Conservation (phyloP, 2,797 vertebrate genomes). For the Perodicticus potto region DNA sequence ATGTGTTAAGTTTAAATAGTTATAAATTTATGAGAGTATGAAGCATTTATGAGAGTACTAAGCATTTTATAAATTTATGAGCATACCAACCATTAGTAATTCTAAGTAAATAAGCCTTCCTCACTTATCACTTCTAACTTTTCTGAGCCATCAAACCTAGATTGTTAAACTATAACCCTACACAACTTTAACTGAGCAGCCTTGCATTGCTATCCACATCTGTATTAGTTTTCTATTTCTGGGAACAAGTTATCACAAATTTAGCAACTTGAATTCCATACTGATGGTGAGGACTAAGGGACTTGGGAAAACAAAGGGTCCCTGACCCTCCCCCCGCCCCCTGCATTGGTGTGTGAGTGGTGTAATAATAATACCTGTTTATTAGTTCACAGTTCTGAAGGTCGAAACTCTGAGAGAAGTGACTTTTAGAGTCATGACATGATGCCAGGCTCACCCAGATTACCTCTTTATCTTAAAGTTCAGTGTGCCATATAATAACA, state of each 20-base stretch:
- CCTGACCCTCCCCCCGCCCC: too few species aligned
- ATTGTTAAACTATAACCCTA: constrained; percentile 15
- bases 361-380: background rate
- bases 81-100: background rate
- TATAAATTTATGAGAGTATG: background rate
- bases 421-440: background rate
- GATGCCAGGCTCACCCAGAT: background rate
- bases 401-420: background rate
- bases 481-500: background rate
- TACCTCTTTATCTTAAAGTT: background rate
- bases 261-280: background rate
- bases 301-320: too few species aligned
- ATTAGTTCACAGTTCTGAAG: background rate
- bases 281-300: too few species aligned
- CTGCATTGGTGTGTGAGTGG: too few species aligned
- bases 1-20: background rate
- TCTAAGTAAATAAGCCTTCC: background rate
- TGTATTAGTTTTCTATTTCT: background rate
- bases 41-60: background rate
- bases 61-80: background rate
- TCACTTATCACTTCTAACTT: background rate
- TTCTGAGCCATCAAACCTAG: background rate
- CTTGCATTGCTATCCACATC: background rate
- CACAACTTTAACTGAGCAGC: background rate
- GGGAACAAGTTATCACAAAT: background rate